Conservation (phyloP, 2,113 vertebrate species). For the Lophius piscatorius region DNA sequence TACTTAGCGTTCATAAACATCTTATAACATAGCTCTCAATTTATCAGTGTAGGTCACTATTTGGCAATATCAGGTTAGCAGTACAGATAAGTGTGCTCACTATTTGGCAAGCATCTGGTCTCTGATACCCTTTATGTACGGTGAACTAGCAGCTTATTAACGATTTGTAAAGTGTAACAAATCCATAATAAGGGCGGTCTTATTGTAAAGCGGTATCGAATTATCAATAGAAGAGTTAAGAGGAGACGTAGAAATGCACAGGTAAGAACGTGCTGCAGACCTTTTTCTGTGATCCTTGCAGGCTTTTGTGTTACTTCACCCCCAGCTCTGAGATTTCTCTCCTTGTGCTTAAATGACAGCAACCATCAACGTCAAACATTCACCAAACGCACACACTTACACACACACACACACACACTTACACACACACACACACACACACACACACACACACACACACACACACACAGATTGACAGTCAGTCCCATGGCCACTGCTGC, state of each 20-base stretch:
- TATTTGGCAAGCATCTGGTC: no score
- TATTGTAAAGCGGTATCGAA: no score
- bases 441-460: slow-evolving; percentile 37
- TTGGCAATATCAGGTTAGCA: no score
- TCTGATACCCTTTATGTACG: no score
- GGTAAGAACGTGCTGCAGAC: slow-evolving; percentile 31
- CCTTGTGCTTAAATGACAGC: slow-evolving; percentile 68
- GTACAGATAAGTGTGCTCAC: no score
- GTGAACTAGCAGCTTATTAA: no score
- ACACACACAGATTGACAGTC: slow-evolving; percentile 70
- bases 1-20: no score
- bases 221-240: slow-evolving; percentile 36
- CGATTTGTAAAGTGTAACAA: no score
- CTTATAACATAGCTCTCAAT: no score
- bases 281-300: slow-evolving; percentile 40
- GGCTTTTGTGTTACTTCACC: slow-evolving; percentile 56
- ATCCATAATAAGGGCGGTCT: no score
- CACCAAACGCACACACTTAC: slow-evolving; percentile 38
- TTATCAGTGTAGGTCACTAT: no score
- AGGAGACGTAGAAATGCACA: slow-evolving; percentile 18
- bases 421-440: slow-evolving; percentile 58
- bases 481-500: slow-evolving; percentile 70
- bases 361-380: slow-evolving; percentile 59
- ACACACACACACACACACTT: slow-evolving; percentile 26
- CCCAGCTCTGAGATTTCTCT: slow-evolving; percentile 51